Evolutionary conservation across 2,888 invertebrate species (phyloP).

Genomic region (Ormia ochracea): DNA sequence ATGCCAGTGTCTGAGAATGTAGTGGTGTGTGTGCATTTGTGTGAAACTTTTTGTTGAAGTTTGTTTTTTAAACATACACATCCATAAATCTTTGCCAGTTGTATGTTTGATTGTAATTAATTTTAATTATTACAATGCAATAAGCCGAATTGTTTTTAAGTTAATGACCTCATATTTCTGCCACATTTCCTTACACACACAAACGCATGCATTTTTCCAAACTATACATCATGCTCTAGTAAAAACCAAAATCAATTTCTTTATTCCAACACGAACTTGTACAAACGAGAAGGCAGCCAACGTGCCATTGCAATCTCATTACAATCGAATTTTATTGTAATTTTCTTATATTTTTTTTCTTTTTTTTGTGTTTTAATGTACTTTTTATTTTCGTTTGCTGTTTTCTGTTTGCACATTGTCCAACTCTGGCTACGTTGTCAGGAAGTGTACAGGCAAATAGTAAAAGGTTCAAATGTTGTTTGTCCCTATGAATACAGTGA

Average conservation of each 20-base stretch:
- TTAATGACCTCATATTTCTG: slow-evolving; percentile 55
- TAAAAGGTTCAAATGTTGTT: slow-evolving; percentile 47
- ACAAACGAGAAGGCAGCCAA: background rate
- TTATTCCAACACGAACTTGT: background rate
- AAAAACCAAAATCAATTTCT: slow-evolving; percentile 15
- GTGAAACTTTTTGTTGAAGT: background rate
- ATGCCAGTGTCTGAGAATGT: no score
- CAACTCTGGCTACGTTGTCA: slow-evolving; percentile 10
- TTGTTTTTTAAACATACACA: background rate
- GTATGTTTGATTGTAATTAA: slow-evolving; percentile 70
- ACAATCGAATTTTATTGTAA: slow-evolving; percentile 61
- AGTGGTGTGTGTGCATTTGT: background rate
- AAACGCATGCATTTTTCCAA: background rate
- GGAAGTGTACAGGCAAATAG: slow-evolving; percentile 32
- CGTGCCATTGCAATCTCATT: slow-evolving; percentile 56
- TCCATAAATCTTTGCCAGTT: slow-evolving; percentile 66
- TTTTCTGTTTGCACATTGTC: slow-evolving; percentile 14
- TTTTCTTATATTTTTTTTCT: slow-evolving; percentile 44
- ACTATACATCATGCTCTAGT: background rate
- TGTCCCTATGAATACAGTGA: slow-evolving; percentile 16
- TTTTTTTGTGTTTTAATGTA: slow-evolving; percentile 9
- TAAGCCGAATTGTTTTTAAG: slow-evolving; percentile 65
- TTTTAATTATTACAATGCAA: slow-evolving; percentile 71
- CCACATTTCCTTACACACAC: background rate
- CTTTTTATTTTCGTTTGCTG: slow-evolving; percentile 4